Conservation (phyloP, 1,140 invertebrate species). For the Bursaphelenchus mucronatus region DNA sequence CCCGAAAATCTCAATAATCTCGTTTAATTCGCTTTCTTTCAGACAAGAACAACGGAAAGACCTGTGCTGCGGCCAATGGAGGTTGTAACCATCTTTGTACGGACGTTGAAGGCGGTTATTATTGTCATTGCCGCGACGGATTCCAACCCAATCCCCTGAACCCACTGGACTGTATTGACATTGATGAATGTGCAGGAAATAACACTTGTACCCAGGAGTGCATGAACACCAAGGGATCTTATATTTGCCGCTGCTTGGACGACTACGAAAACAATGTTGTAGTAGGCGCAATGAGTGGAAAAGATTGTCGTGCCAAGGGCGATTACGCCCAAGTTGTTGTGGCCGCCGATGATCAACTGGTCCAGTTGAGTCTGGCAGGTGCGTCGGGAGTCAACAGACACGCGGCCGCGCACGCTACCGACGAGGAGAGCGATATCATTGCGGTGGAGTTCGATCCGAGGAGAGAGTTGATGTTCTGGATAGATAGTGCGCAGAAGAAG, state of each 20-base stretch:
- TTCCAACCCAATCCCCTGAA: constrained; percentile 55
- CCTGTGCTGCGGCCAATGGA: constrained; percentile 55
- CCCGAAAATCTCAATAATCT: constrained; percentile 5
- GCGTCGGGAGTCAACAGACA: constrained; percentile 44
- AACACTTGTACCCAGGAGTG: constrained; percentile 91
- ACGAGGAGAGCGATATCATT: constrained; percentile 53
- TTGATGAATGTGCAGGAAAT: constrained; percentile 88
- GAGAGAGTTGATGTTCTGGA: constrained; percentile 58
- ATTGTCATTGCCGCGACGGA: constrained; percentile 57
- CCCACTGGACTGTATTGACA: constrained; percentile 67
- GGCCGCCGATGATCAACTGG: constrained; percentile 51
- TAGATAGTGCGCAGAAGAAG: constrained; percentile 43
- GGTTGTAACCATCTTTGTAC: constrained; percentile 59
- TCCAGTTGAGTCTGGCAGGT: constrained; percentile 49
- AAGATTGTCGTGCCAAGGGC: constrained; percentile 61
- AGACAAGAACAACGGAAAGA: constrained; percentile 56
- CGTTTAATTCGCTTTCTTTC: constrained; percentile 22
- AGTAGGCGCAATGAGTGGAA: constrained; percentile 58
- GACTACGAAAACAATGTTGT: constrained; percentile 72
- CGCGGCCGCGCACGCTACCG: constrained; percentile 40
- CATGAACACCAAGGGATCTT: constrained; percentile 88
- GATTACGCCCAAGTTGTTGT: constrained; percentile 52
- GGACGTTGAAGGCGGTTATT: constrained; percentile 52
- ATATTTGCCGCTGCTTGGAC: constrained; percentile 91
- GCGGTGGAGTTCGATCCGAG: constrained; percentile 55